Conservation (phyloP, 2,113 vertebrate genomes). For the Gymnarchus niloticus region DNA sequence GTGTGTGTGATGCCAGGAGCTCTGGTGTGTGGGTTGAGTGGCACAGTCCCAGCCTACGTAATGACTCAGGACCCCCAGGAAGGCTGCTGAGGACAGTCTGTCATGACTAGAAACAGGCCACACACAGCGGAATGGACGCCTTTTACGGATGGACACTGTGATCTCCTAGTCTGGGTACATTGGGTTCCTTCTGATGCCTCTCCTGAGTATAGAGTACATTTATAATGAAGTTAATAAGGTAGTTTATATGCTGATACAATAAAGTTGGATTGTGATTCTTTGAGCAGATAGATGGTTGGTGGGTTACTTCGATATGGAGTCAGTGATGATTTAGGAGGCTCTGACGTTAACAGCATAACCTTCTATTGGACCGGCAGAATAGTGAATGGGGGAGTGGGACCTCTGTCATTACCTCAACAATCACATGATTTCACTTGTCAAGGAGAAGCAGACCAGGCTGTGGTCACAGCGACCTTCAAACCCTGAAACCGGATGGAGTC, state of each 20-base stretch:
- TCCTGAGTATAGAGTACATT: neutral
- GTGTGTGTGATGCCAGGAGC: neutral
- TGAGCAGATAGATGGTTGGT: neutral
- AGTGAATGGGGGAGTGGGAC: too few relatives aligned
- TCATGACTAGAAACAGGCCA: neutral
- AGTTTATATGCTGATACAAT: neutral
- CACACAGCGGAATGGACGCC: neutral
- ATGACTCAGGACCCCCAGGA: slow-evolving; percentile 19
- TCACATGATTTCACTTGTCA: neutral
- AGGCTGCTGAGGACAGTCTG: slow-evolving; percentile 14
- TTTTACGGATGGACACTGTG: neutral
- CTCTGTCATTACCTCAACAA: too few relatives aligned
- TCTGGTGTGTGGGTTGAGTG: neutral
- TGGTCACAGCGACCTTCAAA: neutral
- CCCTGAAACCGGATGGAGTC: neutral
- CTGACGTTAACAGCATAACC: neutral
- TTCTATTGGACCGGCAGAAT: neutral
- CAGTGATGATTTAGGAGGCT: neutral
- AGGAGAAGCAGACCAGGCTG: neutral
- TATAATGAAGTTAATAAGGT: neutral
- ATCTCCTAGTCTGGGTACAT: neutral
- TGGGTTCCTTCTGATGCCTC: neutral
- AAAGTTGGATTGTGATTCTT: neutral
- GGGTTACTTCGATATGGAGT: neutral
- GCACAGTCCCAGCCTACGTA: slow-evolving; percentile 18